These are phyloP conservation scores for Salvelinus fontinalis DNA, from an alignment of 2,113 vertebrate species.

Conservation along the genomic window DNA sequence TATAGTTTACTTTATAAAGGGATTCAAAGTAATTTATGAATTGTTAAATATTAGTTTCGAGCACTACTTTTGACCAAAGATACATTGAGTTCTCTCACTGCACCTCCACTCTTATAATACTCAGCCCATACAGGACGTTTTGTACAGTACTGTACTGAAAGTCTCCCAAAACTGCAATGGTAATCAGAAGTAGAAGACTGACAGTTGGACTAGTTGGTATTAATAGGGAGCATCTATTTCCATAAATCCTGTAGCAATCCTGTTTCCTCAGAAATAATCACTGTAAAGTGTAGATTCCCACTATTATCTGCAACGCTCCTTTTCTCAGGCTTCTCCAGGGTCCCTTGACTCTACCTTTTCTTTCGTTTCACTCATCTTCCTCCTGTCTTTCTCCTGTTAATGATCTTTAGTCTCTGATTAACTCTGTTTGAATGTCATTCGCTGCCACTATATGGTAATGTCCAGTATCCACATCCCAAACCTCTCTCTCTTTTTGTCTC, in stretches of 20 bases:
- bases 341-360: background rate
- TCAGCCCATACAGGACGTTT: background rate
- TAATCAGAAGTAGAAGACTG: slow-evolving; percentile 46
- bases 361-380: background rate
- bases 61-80: too few relatives aligned
- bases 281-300: background rate
- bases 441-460: background rate
- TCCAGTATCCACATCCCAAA: background rate
- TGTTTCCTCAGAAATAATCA: background rate
- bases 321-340: background rate
- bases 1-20: too few relatives aligned
- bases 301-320: background rate
- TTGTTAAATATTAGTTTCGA: too few relatives aligned
- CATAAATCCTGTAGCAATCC: slow-evolving; percentile 33
- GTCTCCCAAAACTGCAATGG: slow-evolving; percentile 28
- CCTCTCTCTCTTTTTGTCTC: background rate
- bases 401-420: too few relatives aligned
- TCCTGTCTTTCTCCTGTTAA: too few relatives aligned
- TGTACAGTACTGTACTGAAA: background rate
- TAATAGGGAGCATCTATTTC: slow-evolving; percentile 53
- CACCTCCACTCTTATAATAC: too few relatives aligned
- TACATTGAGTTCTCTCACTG: too few relatives aligned
- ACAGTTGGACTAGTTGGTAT: slow-evolving; percentile 49
- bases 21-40: too few relatives aligned
- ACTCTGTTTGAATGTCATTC: background rate